Base-by-base conservation (phyloP, 2,888 invertebrate genomes). In the Aproaerema taeniolella region DNA sequence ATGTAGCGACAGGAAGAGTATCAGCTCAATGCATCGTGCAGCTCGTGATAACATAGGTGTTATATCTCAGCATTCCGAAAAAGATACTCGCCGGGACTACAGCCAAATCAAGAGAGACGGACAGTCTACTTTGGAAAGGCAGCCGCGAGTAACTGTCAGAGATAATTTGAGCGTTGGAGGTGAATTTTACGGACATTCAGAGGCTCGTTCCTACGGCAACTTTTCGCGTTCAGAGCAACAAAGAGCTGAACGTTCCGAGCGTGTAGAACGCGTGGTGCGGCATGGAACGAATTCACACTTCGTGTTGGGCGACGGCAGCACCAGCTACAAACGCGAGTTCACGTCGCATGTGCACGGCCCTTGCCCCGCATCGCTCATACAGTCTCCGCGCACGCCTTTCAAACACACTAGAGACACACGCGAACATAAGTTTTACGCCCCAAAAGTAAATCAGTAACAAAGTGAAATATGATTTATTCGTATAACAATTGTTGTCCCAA, bases 381-480 rank as follows among this genome's bases (percentile, higher is more conserved):
- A 95, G 60, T 88, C 91, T 26, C 91, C 92, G 41, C 89, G 90
- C 47, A 91, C 93, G 41, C 93, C 93, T 11, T 95, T 92, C 76
- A 93, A 93, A 72, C 95, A 95, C 61, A 94, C 94, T 15, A 89
- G 95, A 47, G 94, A 95, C 69, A 93, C 95, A 8, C 92, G 91
- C 53, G 92, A 93, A 62, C 95, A 95, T 74, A 94, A 93, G 69
- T 95, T 94, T 71, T 95, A 94, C 68, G 89, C 93, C 66, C 89
- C 92, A 1, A 89, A 91, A 67, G 87, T 89, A 44, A 87, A 86
- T 26, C 88, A 78, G 51, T 58, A 53, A 55, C 6, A 12, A 20
- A 8, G 13, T 5, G 7, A 3, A 35, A 14, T 7, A 26, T n/a
- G n/a, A n/a, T n/a, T n/a, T n/a, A n/a, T n/a, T n/a, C 13, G 32